Percentiles rank a stretch among this genome's conserved stretches.
phyloP scores from a whole-genome alignment of 2,113 vertebrate genomes.

The Bucco capensis region DNA sequence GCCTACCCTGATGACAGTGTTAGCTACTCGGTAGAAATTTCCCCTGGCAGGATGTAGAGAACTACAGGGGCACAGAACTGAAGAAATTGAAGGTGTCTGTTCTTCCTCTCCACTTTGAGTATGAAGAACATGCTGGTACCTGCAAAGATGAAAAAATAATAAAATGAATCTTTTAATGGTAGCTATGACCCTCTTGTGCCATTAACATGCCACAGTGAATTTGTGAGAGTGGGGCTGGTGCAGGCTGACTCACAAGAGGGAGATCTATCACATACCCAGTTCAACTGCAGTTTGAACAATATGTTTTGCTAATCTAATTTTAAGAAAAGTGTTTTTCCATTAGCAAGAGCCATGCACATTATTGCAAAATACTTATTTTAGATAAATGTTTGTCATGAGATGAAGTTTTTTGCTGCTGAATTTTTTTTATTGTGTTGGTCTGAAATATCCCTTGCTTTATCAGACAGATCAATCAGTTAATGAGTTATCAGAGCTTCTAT shows the following conservation, averaged over 20 bases:
- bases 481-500: neutral
- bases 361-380: neutral
- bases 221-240: neutral
- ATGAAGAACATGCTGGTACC: neutral
- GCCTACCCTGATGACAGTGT: neutral
- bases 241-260: neutral
- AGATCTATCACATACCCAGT: neutral
- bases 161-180: neutral
- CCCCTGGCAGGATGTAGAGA: neutral
- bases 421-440: neutral
- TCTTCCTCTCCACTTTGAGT: neutral
- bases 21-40: neutral
- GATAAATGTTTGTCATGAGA: neutral
- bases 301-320: neutral
- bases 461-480: neutral
- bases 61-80: neutral
- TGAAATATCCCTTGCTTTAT: neutral
- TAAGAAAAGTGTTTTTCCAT: neutral
- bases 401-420: neutral
- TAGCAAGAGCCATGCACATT: neutral
- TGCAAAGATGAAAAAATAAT: neutral
- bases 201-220: neutral
- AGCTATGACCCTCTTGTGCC: neutral
- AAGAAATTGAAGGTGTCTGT: neutral
- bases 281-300: neutral